Base-by-base conservation (phyloP, 2,888 invertebrate genomes). In the Aphidoletes aphidimyza region DNA sequence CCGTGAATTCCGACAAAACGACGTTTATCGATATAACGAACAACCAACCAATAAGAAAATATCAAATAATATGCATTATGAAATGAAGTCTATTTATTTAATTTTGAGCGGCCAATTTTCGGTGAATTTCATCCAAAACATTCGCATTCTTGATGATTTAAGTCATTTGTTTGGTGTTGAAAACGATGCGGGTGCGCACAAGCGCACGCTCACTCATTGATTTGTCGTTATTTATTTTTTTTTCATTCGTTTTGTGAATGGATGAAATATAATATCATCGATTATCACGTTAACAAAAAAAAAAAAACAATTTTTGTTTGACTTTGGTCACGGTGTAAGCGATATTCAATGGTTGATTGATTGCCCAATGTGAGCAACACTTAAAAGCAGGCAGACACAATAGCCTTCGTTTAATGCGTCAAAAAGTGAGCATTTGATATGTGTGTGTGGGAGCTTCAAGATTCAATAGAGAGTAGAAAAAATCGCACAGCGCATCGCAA, bases 221-320 rank as follows among this genome's bases (percentile, higher is more conserved):
- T n/a, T n/a, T n/a, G n/a, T n/a, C n/a, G n/a, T n/a, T n/a, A n/a
- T n/a, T n/a, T n/a, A n/a, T n/a, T n/a, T n/a, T n/a, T n/a, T n/a
- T n/a, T n/a, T n/a, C n/a, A n/a, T n/a, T n/a, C n/a, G n/a, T n/a
- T n/a, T n/a, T n/a, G n/a, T 54, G 22, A 54, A 54, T 22, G n/a
- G n/a, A 54, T 54, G 54, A 54, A 54, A 54, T 54, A 54, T 54
- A 54, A 54, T 54, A 54, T n/a, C 54, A 54, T 54, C 54, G 54
- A 54, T 54, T 54, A 54, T 54, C 54, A 54, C 54, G 22, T 54
- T 54, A 54, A 54, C n/a, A 54, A 54, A 54, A n/a, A n/a, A n/a
- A n/a, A n/a, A n/a, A n/a, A n/a, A n/a, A n/a, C n/a, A n/a, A n/a
- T n/a, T n/a, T n/a, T n/a, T 54, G 6, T n/a, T 54, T 54, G 54